Evolutionary conservation across 2,797 vertebrate genomes (phyloP).

Genomic region (Columba guinea): DNA sequence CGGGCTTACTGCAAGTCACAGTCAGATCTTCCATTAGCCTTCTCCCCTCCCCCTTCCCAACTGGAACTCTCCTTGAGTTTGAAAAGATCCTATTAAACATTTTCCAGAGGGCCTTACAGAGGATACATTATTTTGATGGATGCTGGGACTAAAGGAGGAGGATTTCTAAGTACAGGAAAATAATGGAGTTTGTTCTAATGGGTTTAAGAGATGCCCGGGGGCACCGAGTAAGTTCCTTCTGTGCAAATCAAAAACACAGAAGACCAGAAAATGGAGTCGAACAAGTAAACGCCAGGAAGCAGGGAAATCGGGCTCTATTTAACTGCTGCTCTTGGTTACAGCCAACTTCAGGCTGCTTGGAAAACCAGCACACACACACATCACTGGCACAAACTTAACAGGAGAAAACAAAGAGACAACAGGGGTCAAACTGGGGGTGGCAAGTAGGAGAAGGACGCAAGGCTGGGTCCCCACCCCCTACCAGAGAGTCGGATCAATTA

Average conservation of each 20-base stretch:
- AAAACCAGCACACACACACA: constrained; percentile 76
- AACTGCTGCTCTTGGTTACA: constrained; percentile 73
- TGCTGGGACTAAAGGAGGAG: constrained; percentile 57
- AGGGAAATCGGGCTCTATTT: constrained; percentile 69
- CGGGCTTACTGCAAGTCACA: constrained; percentile 57
- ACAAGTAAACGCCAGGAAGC: constrained; percentile 72
- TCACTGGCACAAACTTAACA: constrained; percentile 75
- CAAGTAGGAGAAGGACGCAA: constrained; percentile 63
- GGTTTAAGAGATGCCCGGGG: constrained; percentile 74
- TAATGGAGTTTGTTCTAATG: constrained; percentile 67
- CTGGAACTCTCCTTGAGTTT: constrained; percentile 52
- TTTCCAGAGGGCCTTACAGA: constrained; percentile 63
- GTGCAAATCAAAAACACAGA: constrained; percentile 77
- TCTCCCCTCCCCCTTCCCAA: constrained; percentile 61
- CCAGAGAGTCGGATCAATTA: constrained; percentile 73
- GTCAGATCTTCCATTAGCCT: constrained; percentile 54
- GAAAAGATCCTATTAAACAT: constrained; percentile 66
- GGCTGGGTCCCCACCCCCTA: constrained; percentile 58
- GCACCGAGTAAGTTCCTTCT: constrained; percentile 75
- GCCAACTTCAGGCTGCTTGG: constrained; percentile 74
- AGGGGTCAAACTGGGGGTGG: constrained; percentile 75
- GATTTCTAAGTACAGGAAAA: constrained; percentile 69
- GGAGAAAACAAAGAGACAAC: constrained; percentile 77
- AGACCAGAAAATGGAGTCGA: constrained; percentile 77
- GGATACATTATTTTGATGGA: constrained; percentile 73